phyloP scores from a whole-genome alignment of 2,797 vertebrate genomes.

The Vespertilio murinus region DNA sequence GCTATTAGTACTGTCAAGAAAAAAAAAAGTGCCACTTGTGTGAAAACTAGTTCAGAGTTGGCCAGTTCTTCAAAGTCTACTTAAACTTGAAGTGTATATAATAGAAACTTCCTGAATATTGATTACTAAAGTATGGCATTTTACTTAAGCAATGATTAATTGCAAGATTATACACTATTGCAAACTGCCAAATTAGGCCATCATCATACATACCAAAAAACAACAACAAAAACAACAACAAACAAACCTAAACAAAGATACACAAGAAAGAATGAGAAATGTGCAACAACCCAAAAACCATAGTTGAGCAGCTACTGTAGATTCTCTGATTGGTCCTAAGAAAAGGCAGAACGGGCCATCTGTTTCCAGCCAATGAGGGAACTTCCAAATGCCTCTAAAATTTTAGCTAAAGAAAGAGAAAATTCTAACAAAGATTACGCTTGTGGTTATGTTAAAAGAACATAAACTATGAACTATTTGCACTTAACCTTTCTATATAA shows the following conservation, averaged over 20 bases:
- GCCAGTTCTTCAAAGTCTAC: background rate
- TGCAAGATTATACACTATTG: background rate
- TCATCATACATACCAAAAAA: background rate
- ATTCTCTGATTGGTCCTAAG: background rate
- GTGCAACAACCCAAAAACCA: background rate
- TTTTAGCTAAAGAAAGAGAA: slow-evolving; percentile 55
- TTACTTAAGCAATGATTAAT: background rate
- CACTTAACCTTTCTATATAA: background rate
- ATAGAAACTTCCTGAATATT: background rate
- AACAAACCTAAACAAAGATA: background rate
- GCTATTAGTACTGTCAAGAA: background rate
- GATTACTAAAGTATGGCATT: background rate
- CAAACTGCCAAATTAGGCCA: background rate
- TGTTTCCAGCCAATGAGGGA: slow-evolving; percentile 42
- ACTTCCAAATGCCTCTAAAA: slow-evolving; percentile 45
- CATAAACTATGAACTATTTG: background rate
- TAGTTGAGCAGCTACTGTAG: background rate
- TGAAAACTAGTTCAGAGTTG: background rate
- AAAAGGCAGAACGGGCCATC: slow-evolving; percentile 14
- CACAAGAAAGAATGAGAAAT: background rate
- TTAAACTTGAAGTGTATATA: background rate
- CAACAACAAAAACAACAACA: too few relatives aligned
- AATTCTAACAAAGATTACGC: slow-evolving; percentile 45
- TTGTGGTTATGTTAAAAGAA: slow-evolving; percentile 18
- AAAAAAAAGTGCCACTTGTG: background rate